Evolutionary conservation across 2,888 invertebrate genomes (phyloP).

Genomic region (Uloborus plumipes): DNA sequence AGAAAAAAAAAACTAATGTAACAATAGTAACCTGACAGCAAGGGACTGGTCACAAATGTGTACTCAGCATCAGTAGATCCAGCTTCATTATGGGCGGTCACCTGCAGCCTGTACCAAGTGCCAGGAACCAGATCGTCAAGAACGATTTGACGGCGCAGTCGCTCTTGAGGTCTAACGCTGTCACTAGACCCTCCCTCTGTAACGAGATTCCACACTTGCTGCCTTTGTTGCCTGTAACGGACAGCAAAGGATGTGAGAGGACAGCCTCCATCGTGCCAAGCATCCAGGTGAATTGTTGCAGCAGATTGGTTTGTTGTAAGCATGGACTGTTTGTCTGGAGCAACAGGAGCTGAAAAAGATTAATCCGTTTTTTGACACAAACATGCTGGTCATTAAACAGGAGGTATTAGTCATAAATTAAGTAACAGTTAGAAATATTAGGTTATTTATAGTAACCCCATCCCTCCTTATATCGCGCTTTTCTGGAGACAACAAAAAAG

Average conservation of each 20-base stretch:
- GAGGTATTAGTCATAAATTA: too few relatives aligned
- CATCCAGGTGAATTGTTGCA: slow-evolving; percentile 89
- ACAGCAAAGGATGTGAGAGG: slow-evolving; percentile 70
- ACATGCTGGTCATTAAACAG: too few relatives aligned
- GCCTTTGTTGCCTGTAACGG: slow-evolving; percentile 68
- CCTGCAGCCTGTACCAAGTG: slow-evolving; percentile 70
- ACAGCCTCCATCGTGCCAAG: slow-evolving; percentile 80
- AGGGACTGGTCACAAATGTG: slow-evolving; percentile 69
- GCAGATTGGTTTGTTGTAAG: slow-evolving; percentile 84
- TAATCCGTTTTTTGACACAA: too few relatives aligned
- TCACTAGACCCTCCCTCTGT: slow-evolving; percentile 33
- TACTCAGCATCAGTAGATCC: slow-evolving; percentile 71
- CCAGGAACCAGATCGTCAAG: slow-evolving; percentile 69
- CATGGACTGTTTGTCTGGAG: slow-evolving; percentile 90
- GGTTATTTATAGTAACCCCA: too few relatives aligned
- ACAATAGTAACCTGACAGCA: background rate
- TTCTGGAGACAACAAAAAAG: too few relatives aligned
- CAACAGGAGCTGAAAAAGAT: slow-evolving; percentile 80
- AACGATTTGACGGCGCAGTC: slow-evolving; percentile 24
- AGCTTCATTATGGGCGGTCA: slow-evolving; percentile 72
- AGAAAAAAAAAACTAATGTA: too few relatives aligned
- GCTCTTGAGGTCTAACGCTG: too few relatives aligned
- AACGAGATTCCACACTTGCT: slow-evolving; percentile 80
- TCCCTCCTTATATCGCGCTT: too few relatives aligned
- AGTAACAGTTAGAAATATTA: too few relatives aligned